These are phyloP conservation scores for Clytia hemisphaerica DNA, from an alignment of 30 jellyfish, hydroid and myxozoan genomes.

Conservation along the genomic window DNA sequence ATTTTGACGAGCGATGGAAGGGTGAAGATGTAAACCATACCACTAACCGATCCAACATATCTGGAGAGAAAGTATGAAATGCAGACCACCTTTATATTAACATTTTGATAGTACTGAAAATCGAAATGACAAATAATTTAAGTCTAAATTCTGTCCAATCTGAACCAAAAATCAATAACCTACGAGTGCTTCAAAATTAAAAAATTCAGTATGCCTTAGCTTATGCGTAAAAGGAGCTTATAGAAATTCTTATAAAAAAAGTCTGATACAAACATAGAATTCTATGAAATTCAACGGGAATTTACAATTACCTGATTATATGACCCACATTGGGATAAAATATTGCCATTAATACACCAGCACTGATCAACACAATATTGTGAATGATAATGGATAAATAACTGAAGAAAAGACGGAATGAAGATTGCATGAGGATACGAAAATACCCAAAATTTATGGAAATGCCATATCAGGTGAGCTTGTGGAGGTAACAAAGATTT, in stretches of 20 bases:
- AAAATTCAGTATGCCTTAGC: too few species aligned
- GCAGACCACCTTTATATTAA: too few species aligned
- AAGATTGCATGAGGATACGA: background rate
- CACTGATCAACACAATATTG: constrained; percentile 25
- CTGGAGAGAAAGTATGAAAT: too few species aligned
- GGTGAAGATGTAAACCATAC: constrained; percentile 62
- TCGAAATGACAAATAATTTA: background rate
- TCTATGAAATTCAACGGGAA: too few species aligned
- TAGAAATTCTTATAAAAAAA: background rate
- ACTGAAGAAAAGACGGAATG: constrained; percentile 21
- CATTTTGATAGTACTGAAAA: too few species aligned
- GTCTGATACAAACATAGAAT: background rate
- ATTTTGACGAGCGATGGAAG: constrained; percentile 63
- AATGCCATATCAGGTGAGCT: too few species aligned
- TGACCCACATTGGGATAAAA: constrained; percentile 89
- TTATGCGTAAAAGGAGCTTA: background rate
- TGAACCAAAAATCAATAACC: too few species aligned
- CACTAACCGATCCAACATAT: constrained; percentile 89
- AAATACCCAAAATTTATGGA: too few species aligned
- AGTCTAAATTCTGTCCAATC: too few species aligned
- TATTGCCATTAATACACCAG: constrained; percentile 68
- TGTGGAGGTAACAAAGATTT: too few species aligned
- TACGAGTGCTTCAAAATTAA: too few species aligned
- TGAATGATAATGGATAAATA: constrained; percentile 43
- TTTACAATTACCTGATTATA: constrained; percentile 78